phyloP scores from a whole-genome alignment of 2,888 invertebrate species.

The Lithophane leautieri region DNA sequence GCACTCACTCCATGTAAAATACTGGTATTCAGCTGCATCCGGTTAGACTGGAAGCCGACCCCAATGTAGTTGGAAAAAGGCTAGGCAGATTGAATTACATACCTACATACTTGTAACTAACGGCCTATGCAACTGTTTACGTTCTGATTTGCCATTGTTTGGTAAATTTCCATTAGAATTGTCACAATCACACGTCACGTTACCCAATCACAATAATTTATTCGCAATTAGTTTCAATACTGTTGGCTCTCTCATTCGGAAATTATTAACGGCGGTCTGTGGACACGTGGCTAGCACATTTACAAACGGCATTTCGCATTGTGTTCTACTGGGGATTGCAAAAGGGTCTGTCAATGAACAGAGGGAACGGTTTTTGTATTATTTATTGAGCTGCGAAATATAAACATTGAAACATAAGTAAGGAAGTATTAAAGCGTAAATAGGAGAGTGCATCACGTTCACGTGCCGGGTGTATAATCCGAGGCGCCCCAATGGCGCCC shows the following conservation, averaged over 20 bases:
- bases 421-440: constrained; percentile 70
- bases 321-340: constrained; percentile 24
- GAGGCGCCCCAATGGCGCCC: constrained; percentile 68
- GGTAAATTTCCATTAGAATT: constrained; percentile 42
- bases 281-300: constrained; percentile 65
- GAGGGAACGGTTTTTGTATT: constrained; percentile 62
- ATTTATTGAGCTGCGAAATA: constrained; percentile 76
- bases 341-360: constrained; percentile 46
- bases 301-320: constrained; percentile 38
- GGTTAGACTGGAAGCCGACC: no score
- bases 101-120: constrained; percentile 7
- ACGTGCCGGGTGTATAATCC: constrained; percentile 66
- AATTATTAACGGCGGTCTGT: constrained; percentile 59
- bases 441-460: constrained; percentile 66
- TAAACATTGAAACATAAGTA: constrained; percentile 75
- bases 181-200: constrained; percentile 52
- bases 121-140: constrained; percentile 35
- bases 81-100: no score
- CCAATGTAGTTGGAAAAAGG: no score
- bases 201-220: constrained; percentile 72
- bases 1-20: no score
- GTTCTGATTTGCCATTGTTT: constrained; percentile 47
- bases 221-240: constrained; percentile 74
- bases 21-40: no score
- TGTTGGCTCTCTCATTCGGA: constrained; percentile 62